Base-by-base conservation (phyloP, 92 coral and sea anemone species). In the Palythoa grandis region DNA sequence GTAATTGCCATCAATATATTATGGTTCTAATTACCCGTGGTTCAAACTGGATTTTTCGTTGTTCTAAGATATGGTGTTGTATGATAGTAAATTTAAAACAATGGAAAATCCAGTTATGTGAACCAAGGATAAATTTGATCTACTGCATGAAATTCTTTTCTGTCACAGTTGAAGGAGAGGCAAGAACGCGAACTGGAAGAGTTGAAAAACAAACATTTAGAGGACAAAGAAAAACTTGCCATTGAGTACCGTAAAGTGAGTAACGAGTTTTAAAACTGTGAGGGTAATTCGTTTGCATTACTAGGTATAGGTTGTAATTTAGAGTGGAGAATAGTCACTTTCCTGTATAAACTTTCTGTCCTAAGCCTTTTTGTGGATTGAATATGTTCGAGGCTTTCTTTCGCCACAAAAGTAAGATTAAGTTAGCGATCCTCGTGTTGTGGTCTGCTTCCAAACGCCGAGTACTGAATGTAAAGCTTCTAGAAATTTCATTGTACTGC, bases 141-240 rank as follows among this genome's bases (percentile, higher is more conserved):
- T 8, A 43, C 50, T 5, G 9, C 50, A 35, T 5, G 54, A 10
- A 38, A 65, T 58, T 9, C 8, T 7, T 38, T 13, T 22, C 68
- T 10, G 29, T 88, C 89, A 11, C 72, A 96, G 99, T 70, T 96
- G 54, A 88, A 89, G 24, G 91, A 79, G 72, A 88, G 99, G 25
- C 99, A 96, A 69, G 87, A 87, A n/a, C 88, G 90, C 74, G 98
- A 96, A 79, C 29, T 88, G 37, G 99, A 96, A 13, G 99, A 96
- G 48, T 82, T 95, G 20, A 95, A 90, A 76, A 92, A 77, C 74
- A 89, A 89, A 67, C 99, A 96, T 40, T 92, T 91, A 12, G 96
- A 95, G 56, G 98, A 96, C 67, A 88, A 91, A 43, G 94, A 95
- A 74, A 92, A 93, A 54, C 88, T 96, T 87, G 98, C 91, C 57